Conservation (phyloP, 2,113 vertebrate genomes). For the Atlantisia rogersi region DNA sequence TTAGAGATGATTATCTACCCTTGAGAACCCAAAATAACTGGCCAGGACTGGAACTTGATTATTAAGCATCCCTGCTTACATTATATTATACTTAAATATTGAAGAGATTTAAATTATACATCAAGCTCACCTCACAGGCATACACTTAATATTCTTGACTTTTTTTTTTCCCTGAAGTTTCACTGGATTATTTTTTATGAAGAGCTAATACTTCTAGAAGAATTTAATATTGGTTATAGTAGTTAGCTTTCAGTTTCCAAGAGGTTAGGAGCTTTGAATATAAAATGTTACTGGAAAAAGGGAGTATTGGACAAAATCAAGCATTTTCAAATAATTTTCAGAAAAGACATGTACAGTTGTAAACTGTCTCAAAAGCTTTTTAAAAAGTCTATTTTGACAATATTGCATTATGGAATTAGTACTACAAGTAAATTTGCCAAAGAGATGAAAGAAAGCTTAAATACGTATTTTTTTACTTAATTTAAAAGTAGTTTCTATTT, state of each 20-base stretch:
- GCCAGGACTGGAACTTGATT: neutral
- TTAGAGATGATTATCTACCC: neutral
- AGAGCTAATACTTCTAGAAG: neutral
- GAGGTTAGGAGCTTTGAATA: neutral
- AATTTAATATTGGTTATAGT: neutral
- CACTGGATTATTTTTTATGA: neutral
- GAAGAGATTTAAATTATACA: neutral
- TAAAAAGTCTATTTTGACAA: neutral
- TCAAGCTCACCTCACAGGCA: neutral
- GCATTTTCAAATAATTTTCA: neutral
- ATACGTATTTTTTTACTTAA: conserved; percentile 62
- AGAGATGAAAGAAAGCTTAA: conserved; percentile 42
- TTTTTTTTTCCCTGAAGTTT: neutral
- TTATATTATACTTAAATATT: no score
- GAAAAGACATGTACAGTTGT: conserved; percentile 7
- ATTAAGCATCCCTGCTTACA: neutral
- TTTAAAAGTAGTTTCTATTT: conserved; percentile 49
- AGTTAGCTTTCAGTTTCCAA: neutral
- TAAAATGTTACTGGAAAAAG: neutral
- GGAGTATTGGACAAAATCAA: neutral
- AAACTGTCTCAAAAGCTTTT: conserved; percentile 23
- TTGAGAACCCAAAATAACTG: neutral
- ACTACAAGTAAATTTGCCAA: conserved; percentile 4
- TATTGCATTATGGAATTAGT: neutral
- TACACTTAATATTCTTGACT: neutral